phyloP scores from a whole-genome alignment of 2,888 invertebrate genomes.

The Hedya salicella region DNA sequence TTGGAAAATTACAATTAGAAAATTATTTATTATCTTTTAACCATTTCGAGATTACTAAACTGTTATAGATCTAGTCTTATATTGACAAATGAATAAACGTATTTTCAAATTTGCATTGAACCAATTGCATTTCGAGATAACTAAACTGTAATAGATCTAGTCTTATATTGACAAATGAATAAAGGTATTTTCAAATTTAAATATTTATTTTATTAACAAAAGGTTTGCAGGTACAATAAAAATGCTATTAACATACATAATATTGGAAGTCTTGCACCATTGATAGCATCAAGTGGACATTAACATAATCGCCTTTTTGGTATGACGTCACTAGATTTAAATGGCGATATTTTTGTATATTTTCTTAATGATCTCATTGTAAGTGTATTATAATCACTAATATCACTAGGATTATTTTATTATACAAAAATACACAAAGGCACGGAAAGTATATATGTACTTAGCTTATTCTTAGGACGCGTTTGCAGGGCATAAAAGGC shows the following conservation, averaged over 20 bases:
- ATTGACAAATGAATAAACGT: constrained; percentile 33
- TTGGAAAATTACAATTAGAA: neutral
- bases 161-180: constrained; percentile 35
- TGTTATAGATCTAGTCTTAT: constrained; percentile 39
- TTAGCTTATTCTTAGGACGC: neutral
- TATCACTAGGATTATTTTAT: neutral
- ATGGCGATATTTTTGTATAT: neutral
- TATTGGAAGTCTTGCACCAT: constrained; percentile 8
- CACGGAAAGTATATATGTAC: neutral
- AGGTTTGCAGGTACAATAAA: constrained; percentile 30
- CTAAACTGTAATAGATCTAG: constrained; percentile 31
- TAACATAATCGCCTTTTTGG: neutral
- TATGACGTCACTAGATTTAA: neutral
- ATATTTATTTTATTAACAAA: constrained; percentile 19
- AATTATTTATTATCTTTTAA: neutral
- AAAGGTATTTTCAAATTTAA: constrained; percentile 28
- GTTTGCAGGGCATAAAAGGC: neutral
- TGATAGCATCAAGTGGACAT: neutral
- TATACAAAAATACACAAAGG: neutral
- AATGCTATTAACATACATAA: constrained; percentile 1
- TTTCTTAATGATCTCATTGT: neutral
- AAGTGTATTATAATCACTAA: neutral
- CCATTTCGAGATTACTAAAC: constrained; percentile 2
- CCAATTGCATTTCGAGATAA: constrained; percentile 1
- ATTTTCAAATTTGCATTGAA: constrained; percentile 20